A percentile compares a stretch with the other conserved stretches of the same genome.
Evolutionary conservation across 2,113 vertebrate species (phyloP).

Genomic region (Lonchura striata): DNA sequence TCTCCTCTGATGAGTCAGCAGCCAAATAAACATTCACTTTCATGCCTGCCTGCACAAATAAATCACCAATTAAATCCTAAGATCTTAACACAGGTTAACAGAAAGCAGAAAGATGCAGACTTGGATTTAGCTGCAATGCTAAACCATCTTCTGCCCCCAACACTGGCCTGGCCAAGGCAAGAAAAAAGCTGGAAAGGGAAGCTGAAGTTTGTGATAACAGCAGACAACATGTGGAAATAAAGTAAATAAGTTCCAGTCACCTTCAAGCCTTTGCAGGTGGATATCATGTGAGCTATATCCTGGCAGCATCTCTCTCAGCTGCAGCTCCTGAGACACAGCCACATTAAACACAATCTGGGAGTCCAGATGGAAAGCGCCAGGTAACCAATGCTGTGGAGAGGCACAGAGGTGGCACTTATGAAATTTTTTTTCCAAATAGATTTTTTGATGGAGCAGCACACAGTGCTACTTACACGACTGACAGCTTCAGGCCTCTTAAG

Average conservation of each 20-base stretch:
- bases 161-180: neutral
- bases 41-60: neutral
- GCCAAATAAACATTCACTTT: neutral
- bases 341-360: accelerated
- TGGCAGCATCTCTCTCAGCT: neutral
- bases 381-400: too few relatives aligned
- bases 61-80: neutral
- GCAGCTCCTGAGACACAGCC: neutral
- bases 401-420: neutral
- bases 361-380: neutral
- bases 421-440: neutral
- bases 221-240: neutral
- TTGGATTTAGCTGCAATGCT: neutral
- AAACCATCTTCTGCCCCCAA: neutral
- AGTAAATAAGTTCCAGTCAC: neutral
- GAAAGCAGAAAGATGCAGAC: neutral
- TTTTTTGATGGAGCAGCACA: neutral
- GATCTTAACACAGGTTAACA: neutral
- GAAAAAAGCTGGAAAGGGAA: neutral
- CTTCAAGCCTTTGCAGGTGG: neutral
- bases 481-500: neutral
- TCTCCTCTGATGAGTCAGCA: neutral
- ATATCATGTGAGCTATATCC: neutral
- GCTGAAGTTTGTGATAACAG: neutral
- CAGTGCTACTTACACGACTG: neutral